phyloP scores from a whole-genome alignment of 2,888 invertebrate genomes.

The Drosophila crucigera region DNA sequence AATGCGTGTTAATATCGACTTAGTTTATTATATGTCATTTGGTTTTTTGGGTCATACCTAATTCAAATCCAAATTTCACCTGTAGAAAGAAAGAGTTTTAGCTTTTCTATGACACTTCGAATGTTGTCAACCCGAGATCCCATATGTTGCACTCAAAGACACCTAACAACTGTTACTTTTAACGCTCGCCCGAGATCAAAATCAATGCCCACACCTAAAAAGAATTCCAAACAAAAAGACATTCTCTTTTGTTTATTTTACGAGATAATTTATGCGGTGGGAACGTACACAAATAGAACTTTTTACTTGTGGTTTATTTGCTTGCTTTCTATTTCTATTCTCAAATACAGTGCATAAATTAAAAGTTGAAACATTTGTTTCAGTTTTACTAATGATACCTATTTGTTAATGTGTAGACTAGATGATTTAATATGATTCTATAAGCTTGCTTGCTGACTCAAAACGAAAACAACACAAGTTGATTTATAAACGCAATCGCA shows the following conservation, averaged over 20 bases:
- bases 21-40: slow-evolving; percentile 29
- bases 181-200: slow-evolving; percentile 12
- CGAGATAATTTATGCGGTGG: slow-evolving; percentile 25
- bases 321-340: slow-evolving; percentile 60
- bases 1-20: slow-evolving; percentile 25
- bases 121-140: slow-evolving; percentile 19
- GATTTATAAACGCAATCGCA: slow-evolving; percentile 26
- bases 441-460: slow-evolving; percentile 15
- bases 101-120: slow-evolving; percentile 4
- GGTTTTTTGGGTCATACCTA: slow-evolving; percentile 24
- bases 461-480: slow-evolving; percentile 17
- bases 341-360: slow-evolving; percentile 40
- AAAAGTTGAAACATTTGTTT: slow-evolving; percentile 8
- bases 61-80: slow-evolving; percentile 40
- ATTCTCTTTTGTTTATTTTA: slow-evolving; percentile 43
- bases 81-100: slow-evolving; percentile 1
- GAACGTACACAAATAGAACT: slow-evolving; percentile 38
- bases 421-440: slow-evolving; percentile 53
- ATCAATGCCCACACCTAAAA: slow-evolving; percentile 13
- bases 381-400: slow-evolving; percentile 22
- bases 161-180: slow-evolving; percentile 37
- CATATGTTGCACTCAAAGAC: slow-evolving; percentile 32
- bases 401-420: slow-evolving; percentile 21
- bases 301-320: neutral
- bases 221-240: slow-evolving; percentile 24